phyloP scores from a whole-genome alignment of 2,888 invertebrate genomes.

The Marasmarcha lunaedactyla region DNA sequence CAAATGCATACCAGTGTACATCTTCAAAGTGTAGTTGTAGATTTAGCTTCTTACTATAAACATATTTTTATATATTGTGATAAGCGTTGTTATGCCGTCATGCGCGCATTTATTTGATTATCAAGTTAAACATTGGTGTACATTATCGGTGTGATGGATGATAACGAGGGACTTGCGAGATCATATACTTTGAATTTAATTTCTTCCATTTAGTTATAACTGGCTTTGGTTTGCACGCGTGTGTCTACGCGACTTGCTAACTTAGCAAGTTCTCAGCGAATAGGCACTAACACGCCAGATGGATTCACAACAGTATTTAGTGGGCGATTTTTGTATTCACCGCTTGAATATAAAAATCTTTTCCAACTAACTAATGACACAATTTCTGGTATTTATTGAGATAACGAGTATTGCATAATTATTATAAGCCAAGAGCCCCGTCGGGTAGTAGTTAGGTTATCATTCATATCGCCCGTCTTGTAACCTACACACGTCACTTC shows the following conservation, averaged over 20 bases:
- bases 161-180: slow-evolving; percentile 29
- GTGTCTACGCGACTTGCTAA: slow-evolving; percentile 65
- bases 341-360: slow-evolving; percentile 56
- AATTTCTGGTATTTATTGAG: slow-evolving; percentile 28
- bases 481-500: slow-evolving; percentile 25
- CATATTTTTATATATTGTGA: slow-evolving; percentile 70
- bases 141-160: slow-evolving; percentile 45
- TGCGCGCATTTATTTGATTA: slow-evolving; percentile 66
- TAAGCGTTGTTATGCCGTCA: slow-evolving; percentile 67
- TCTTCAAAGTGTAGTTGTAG: slow-evolving; percentile 64
- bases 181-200: slow-evolving; percentile 16
- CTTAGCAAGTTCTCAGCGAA: slow-evolving; percentile 57
- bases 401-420: not conserved
- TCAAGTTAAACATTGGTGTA: slow-evolving; percentile 38
- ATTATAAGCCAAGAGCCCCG: not conserved
- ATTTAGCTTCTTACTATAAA: slow-evolving; percentile 60
- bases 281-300: slow-evolving; percentile 50
- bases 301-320: slow-evolving; percentile 46
- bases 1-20: slow-evolving; percentile 61
- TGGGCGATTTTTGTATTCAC: slow-evolving; percentile 62
- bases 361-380: slow-evolving; percentile 45
- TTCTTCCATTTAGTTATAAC: not conserved
- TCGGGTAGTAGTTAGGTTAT: slow-evolving; percentile 26
- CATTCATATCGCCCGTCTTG: slow-evolving; percentile 46
- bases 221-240: slow-evolving; percentile 23